Evolutionary conservation across 2,888 invertebrate genomes (phyloP), one percentile per base, ranked within the genome.

Genomic region (Creontiades dilutus): DNA sequence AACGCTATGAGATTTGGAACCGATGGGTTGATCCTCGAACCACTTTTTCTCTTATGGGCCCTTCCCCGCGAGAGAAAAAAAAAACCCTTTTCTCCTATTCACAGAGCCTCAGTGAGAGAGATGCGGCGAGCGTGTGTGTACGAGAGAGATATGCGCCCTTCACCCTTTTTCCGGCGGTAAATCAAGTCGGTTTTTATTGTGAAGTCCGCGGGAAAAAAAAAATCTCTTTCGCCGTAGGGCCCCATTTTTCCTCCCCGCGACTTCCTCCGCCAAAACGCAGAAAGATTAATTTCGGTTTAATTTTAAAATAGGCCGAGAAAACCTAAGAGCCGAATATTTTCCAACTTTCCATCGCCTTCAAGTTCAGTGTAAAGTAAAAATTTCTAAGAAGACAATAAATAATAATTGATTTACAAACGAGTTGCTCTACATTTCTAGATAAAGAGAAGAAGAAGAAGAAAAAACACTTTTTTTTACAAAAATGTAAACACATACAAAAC

Each of bases 1-100:
- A 23, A 48, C 82, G 82, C 82, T 82, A 82, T 82, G 82, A 82
- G 82, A 82, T 82, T 82, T 82, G 82, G 82, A 82, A 82, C 52
- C 82, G 82, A 82, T 82, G 82, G 82, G 82, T 82, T 52, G 82
- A 82, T 82, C 82, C 82, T 82, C 48, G 52, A 52, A 52, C 82
- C 82, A 82, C 47, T 82, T 82, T 82, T 82, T 82, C 68, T 68
- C 68, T 68, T 68, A 68, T 68, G 68, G 68, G 23, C 19, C 19
- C 23, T 68, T 23, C 68, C 68, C 23, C 68, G 68, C 23, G 68
- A n/a, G n/a, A n/a, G n/a, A n/a, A 23, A 68, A 68, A 61, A 52
- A 52, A 61, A 16, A 14, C 68, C 23, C 68, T 68, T 68, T 68
- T 68, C 23, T 19, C 68, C 68, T 68, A 68, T 68, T 68, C 68